Evolutionary conservation across 1,140 invertebrate genomes (phyloP), one percentile per base, ranked within the genome.

Genomic region (Sinella curviseta): DNA sequence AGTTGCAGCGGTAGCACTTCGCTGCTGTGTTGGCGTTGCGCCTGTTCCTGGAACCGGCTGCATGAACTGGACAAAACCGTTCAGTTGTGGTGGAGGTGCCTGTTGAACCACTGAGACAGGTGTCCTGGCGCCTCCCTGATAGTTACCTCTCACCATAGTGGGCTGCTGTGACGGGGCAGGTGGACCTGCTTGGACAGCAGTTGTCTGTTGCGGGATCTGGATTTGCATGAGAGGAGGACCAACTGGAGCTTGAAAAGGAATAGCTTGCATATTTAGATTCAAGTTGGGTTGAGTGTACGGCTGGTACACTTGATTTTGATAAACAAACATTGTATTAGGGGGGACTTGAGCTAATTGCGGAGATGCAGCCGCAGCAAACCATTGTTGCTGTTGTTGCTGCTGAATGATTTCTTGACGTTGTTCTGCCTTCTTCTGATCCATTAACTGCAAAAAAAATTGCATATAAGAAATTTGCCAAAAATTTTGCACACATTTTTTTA

Each of bases 291-390:
- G 57, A 30, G 77, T 60, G 75, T 82, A 83, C 33, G 82, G 75
- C 75, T 81, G 82, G 65, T 82, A 80, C 79, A 83, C 80, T 74
- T 83, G 82, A 75, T 80, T 82, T 80, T 77, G 79, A 74, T 83
- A 83, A 60, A 83, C 77, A 30, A 83, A 78, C 81, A 83, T 82
- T 33, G 65, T 70, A 60, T 83, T 83, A 31, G 76, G 74, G 17
- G 74, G 81, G 75, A 81, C 78, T 83, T 83, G 83, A 81, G 83
- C 83, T 34, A 83, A 31, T 78, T 82, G 83, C 28, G 83, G 81
- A 60, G 80, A 73, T 17, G 78, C 54, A 1, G 81, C 39, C 12
- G 81, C 34, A 8, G 54, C 60, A 73, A 82, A 83, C 81, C 81
- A 83, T 55, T 79, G 81, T 33, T 67, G 79, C 57, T 83, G 81